These are phyloP conservation scores for Leptinotarsa lineolata DNA, from an alignment of 1,140 invertebrate genomes.

Conservation along the genomic window DNA sequence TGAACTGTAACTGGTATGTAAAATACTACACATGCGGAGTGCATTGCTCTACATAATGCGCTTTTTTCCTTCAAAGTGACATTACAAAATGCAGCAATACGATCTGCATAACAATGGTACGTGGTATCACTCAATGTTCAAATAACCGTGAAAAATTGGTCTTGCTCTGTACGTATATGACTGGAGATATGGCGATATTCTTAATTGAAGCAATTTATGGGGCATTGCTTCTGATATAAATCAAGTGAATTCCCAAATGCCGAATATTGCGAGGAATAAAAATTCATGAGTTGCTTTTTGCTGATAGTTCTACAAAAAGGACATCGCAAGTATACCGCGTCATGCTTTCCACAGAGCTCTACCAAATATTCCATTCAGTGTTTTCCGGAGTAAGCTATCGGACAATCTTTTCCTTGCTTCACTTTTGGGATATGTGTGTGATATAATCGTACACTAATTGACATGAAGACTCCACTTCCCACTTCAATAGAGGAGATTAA, in stretches of 20 bases:
- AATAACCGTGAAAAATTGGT: constrained; percentile 29
- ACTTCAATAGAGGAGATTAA: too few relatives aligned
- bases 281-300: constrained; percentile 23
- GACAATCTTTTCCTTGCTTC: too few relatives aligned
- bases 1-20: constrained; percentile 10
- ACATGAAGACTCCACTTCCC: too few relatives aligned
- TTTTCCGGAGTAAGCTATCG: too few relatives aligned
- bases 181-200: constrained; percentile 18
- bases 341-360: too few relatives aligned
- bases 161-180: constrained; percentile 23
- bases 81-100: constrained; percentile 22
- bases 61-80: constrained; percentile 26
- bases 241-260: constrained; percentile 19
- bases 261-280: constrained; percentile 22
- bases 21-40: constrained; percentile 4
- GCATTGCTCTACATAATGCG: constrained; percentile 28
- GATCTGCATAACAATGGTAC: constrained; percentile 26
- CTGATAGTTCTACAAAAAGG: neutral
- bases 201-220: constrained; percentile 27
- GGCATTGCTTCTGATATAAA: constrained; percentile 19
- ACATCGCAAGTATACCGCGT: neutral
- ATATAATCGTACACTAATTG: too few relatives aligned
- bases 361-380: too few relatives aligned
- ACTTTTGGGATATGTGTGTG: too few relatives aligned
- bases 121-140: constrained; percentile 11